Base-by-base conservation (phyloP, 2,888 invertebrate genomes). In the Beris chalybata region DNA sequence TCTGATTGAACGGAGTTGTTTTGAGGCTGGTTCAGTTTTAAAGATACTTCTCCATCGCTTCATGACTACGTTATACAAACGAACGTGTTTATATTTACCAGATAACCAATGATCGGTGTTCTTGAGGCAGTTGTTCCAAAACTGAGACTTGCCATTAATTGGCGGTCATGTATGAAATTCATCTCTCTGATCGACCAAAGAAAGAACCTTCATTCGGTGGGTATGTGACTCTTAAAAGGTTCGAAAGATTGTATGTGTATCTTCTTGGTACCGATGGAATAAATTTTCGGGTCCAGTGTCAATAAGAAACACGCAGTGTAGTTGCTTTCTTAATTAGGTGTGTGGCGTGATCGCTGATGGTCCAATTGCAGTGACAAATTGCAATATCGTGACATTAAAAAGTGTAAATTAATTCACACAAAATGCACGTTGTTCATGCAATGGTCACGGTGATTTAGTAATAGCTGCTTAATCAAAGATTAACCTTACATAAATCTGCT, bases 341-440 rank as follows among this genome's bases (percentile, higher is more conserved):
- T 47, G 58, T 59, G 48, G 47, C 58, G 43, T 57, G 31, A 59
- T 59, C 58, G 47, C 47, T 6, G 58, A 59, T 59, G 58, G 31
- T 9, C 48, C 58, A 59, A 59, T 59, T 59, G n/a, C 4, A 31
- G n/a, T 47, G 58, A 59, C 58, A 59, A 59, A 59, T 59, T 59
- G 58, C 58, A 59, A 59, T 59, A 47, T 59, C 58, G 58, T 59
- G 58, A 48, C 58, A 59, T n/a, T 31, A 48, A 59, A 31, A 32
- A 4, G 48, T 48, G 30, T 4, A 6, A 9, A 58, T 58, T 58
- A 58, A 58, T 47, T 58, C 38, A 38, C n/a, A 38, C 38, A 38
- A 38, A 7, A 9, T 38, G 38, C 38, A 7, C 7, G 38, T 38
- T 38, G 38, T 38, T 2, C 38, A 38, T 38, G 38, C 38, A 38